phyloP scores from a whole-genome alignment of 2,113 vertebrate genomes.

The Malaclemys terrapin region DNA sequence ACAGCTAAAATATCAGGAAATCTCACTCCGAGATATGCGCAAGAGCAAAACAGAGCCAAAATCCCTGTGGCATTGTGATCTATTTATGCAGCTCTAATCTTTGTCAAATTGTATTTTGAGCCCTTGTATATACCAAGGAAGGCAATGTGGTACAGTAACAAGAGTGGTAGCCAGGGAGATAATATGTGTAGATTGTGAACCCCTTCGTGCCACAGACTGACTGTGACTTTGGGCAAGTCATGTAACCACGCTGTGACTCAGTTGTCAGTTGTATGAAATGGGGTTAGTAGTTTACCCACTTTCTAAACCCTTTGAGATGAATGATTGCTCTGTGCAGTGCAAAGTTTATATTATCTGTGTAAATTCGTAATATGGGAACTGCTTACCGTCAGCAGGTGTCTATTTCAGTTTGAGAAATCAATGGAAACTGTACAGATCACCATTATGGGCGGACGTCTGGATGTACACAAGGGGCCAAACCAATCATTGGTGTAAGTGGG shows the following conservation, averaged over 20 bases:
- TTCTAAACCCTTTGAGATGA: background rate
- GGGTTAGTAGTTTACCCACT: accelerated
- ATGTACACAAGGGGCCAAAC: background rate
- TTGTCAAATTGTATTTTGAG: background rate
- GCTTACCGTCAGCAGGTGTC: background rate
- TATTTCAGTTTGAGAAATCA: background rate
- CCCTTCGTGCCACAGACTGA: background rate
- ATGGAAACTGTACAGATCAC: background rate
- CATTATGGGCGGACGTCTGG: background rate
- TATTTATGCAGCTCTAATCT: background rate
- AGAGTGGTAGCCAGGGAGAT: background rate
- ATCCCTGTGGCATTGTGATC: background rate
- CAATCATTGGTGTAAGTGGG: background rate
- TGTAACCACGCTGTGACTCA: accelerated
- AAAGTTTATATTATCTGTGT: background rate
- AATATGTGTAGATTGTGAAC: accelerated
- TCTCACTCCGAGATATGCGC: accelerated
- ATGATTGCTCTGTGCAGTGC: accelerated
- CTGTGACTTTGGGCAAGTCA: background rate
- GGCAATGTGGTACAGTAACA: background rate
- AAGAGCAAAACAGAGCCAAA: background rate
- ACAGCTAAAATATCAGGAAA: background rate
- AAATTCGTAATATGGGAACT: accelerated
- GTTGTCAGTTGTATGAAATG: accelerated
- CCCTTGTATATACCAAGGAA: background rate